Conservation (phyloP, 2,113 vertebrate genomes). For the Sardina pilchardus region DNA sequence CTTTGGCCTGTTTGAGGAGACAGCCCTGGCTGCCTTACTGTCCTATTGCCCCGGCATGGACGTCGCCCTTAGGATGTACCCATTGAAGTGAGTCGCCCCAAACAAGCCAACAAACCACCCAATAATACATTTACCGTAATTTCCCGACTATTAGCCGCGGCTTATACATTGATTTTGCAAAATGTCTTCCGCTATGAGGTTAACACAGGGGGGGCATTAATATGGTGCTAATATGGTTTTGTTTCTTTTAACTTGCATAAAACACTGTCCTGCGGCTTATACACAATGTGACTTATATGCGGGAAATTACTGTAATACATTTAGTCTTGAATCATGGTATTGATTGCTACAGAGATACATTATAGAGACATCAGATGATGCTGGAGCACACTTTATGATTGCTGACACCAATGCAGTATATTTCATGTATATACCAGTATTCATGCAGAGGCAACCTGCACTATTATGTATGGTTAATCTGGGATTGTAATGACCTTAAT, state of each 20-base stretch:
- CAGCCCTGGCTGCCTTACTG: constrained; percentile 73
- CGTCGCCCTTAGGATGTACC: constrained; percentile 77
- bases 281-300: too few species aligned
- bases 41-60: constrained; percentile 77
- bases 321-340: not conserved
- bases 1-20: constrained; percentile 76
- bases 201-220: too few species aligned
- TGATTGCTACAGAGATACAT: not conserved
- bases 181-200: too few species aligned
- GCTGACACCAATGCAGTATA: not conserved
- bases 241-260: too few species aligned
- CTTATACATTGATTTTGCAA: too few species aligned
- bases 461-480: not conserved
- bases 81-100: constrained; percentile 67
- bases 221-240: too few species aligned
- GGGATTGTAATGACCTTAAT: not conserved
- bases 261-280: too few species aligned
- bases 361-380: not conserved
- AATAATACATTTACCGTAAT: too few species aligned
- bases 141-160: too few species aligned
- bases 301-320: too few species aligned
- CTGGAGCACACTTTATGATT: not conserved
- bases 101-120: too few species aligned
- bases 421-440: not conserved
- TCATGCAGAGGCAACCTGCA: not conserved